These are phyloP conservation scores for Chouioia cunea DNA, from an alignment of 2,888 invertebrate species.

Conservation along the genomic window DNA sequence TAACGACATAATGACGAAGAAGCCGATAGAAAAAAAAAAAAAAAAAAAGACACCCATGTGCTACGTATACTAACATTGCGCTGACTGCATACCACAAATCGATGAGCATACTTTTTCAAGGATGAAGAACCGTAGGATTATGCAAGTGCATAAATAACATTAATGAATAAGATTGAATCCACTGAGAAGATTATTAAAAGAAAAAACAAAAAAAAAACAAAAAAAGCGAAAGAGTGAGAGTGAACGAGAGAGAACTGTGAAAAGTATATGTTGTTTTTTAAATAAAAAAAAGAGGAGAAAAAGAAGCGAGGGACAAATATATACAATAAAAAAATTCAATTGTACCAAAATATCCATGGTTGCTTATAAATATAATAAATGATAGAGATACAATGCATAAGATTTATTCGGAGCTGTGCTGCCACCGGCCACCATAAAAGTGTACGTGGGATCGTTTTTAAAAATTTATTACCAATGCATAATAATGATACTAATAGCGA, in stretches of 20 bases:
- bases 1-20: slow-evolving; percentile 42
- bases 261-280: slow-evolving; percentile 60
- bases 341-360: slow-evolving; percentile 68
- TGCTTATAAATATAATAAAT: slow-evolving; percentile 67
- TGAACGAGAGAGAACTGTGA: slow-evolving; percentile 51
- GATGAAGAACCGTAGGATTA: slow-evolving; percentile 50
- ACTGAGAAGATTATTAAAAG: slow-evolving; percentile 48
- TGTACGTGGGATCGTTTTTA: slow-evolving; percentile 67
- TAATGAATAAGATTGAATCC: slow-evolving; percentile 54
- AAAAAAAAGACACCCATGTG: slow-evolving; percentile 58
- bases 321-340: slow-evolving; percentile 64
- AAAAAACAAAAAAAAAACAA: slow-evolving; percentile 39
- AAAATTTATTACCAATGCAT: slow-evolving; percentile 68
- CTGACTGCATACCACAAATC: slow-evolving; percentile 58
- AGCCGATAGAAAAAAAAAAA: slow-evolving; percentile 45
- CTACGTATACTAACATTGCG: slow-evolving; percentile 61
- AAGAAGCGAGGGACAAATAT: slow-evolving; percentile 57
- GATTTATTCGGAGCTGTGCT: slow-evolving; percentile 69
- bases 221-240: slow-evolving; percentile 47
- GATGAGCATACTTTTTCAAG: slow-evolving; percentile 59
- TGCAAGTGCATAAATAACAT: slow-evolving; percentile 51
- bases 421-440: slow-evolving; percentile 62
- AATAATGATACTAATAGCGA: slow-evolving; percentile 59
- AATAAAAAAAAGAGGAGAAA: slow-evolving; percentile 55
- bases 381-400: slow-evolving; percentile 67